Base-by-base conservation (phyloP, 2,888 invertebrate species). In the Dromius quadrimaculatus region DNA sequence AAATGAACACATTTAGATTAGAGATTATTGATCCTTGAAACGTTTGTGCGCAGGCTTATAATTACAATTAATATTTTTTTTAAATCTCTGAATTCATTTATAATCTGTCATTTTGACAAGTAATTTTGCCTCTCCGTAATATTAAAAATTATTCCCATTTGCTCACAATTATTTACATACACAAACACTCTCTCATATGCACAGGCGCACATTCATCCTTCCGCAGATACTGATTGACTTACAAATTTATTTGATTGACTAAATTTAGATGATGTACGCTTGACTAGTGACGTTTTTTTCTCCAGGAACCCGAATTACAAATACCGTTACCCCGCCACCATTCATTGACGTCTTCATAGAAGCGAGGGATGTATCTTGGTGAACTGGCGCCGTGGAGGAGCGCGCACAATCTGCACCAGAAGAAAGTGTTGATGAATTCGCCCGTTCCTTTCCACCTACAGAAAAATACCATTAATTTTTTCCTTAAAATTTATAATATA, bases 351-450 rank as follows among this genome's bases (percentile, higher is more conserved):
- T 97, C 94, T 59, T 87, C 84, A 83, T 94, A 94, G 81, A 88
- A 87, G 77, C 86, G 85, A 13, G 82, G 77, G 4, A 84, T 80
- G 71, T 76, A 78, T 47, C 83, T 80, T 61, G 85, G 85, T 2
- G n/a, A 1, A 6, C 13, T 11, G 2, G 15, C 28, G 1, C 92
- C 92, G 81, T 94, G 93, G 74, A 94, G 83, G 89, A 93, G 88
- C 2, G 93, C 90, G 81, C 96, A 96, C 71, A 96, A 86, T 38
- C 95, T 89, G 81, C 95, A 97, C 90, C 95, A 95, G 84, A 95
- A 96, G 81, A 90, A 95, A 17, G 98, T 98, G 83, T 98, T 97
- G 77, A 98, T 93, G 80, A 98, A 96, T 81, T 95, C 93, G 1
- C 98, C 98, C 0, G 95, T 95, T 54, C 94, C 94, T 85, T 95